Evolutionary conservation across 2,113 vertebrate species (phyloP), one percentile per base, ranked within the genome.

Genomic region (Heterochromis multidens): DNA sequence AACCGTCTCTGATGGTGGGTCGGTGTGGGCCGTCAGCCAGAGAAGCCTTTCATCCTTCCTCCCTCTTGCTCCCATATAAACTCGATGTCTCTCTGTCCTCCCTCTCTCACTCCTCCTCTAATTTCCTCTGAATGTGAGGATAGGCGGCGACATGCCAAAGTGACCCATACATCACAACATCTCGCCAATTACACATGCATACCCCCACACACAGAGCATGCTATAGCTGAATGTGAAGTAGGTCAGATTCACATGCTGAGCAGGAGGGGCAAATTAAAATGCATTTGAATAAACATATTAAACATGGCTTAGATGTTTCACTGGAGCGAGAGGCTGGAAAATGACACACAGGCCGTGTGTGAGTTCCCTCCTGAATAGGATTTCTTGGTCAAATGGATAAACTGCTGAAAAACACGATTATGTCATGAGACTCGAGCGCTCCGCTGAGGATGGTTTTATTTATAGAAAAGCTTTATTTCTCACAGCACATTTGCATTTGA

Each of bases 201-300:
- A 33, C 52, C 21, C 72, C n/a, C 65, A 72, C 62, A 25, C 33
- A 19, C 25, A 19, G 13, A 21, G n/a, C 7, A 7, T 9, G 1
- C 67, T 33, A 56, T 49, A 31, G 81, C 29, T 56, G 70, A 23
- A 88, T 74, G 82, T 86, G 84, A 94, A 93, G 67, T 92, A 52
- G 92, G 89, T 92, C 89, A 89, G 60, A 84, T 81, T 76, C 79
- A 54, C 79, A 74, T 31, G 23, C 46, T 4, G 63, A 27, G 86
- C 70, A 67, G 6, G 29, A 76, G 11, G 40, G 25, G n/a, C 31
- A 17, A 79, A 85, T 91, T 8, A 86, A 79, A 80, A 60, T 56
- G 54, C 60, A 79, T 87, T 11, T 52, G 72, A 88, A 87, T 84
- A 58, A 65, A 80, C 77, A 78, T 61, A 37, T 78, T 56, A 58